These are phyloP conservation scores for Sepiola atlantica DNA, from an alignment of 2,888 invertebrate genomes.

Conservation along the genomic window DNA sequence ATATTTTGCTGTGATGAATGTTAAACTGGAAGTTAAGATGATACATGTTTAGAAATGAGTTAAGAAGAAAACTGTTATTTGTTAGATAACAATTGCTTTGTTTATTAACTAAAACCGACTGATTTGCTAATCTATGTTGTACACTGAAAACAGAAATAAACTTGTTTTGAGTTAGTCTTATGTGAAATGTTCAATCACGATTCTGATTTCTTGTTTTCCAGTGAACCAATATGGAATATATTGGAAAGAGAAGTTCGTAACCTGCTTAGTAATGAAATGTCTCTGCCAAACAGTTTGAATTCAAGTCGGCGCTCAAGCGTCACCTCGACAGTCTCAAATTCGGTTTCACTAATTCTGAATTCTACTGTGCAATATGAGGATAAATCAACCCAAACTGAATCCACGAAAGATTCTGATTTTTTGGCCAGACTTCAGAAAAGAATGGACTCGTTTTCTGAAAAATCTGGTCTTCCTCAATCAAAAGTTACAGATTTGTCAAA, in stretches of 20 bases:
- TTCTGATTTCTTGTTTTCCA: conserved; percentile 51
- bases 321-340: neutral
- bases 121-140: neutral
- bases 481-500: conserved; percentile 37
- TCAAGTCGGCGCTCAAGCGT: conserved; percentile 38
- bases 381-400: conserved; percentile 48
- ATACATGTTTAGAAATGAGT: too few species aligned
- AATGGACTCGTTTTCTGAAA: neutral
- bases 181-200: neutral
- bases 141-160: neutral
- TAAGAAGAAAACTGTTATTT: too few species aligned
- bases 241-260: conserved; percentile 63
- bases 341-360: neutral
- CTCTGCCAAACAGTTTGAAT: neutral
- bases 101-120: too few species aligned
- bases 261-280: conserved; percentile 52
- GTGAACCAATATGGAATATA: conserved; percentile 66
- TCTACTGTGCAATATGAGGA: conserved; percentile 37
- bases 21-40: too few species aligned
- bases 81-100: too few species aligned
- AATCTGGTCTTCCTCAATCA: neutral
- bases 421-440: neutral
- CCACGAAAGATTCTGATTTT: neutral
- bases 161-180: neutral
- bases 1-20: too few species aligned